Evolutionary conservation across 2,797 vertebrate species (phyloP).

Genomic region (Amazonetta brasiliensis): DNA sequence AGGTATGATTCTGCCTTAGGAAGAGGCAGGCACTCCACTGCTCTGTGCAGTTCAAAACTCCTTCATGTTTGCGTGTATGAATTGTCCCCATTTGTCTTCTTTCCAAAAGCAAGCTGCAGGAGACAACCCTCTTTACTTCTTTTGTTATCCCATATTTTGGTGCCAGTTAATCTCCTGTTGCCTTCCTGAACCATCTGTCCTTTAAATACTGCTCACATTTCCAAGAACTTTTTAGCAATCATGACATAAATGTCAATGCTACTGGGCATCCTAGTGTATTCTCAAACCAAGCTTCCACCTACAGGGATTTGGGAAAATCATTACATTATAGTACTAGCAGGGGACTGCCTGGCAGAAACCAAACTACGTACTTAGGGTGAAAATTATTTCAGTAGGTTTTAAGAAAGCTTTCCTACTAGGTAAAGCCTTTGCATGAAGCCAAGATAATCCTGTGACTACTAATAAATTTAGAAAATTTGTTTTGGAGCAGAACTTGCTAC

Average conservation of each 20-base stretch:
- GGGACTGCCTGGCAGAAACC: background rate
- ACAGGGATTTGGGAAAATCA: background rate
- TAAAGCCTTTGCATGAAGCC: background rate
- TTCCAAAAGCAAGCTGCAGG: background rate
- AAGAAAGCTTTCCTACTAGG: background rate
- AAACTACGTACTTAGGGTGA: background rate
- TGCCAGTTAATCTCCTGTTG: background rate
- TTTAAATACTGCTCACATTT: background rate
- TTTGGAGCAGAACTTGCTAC: background rate
- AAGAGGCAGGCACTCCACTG: background rate
- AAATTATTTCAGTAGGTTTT: background rate
- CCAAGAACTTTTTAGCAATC: background rate
- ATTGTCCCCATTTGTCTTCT: background rate
- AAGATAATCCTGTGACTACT: background rate
- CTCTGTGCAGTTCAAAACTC: background rate
- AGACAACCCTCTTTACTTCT: background rate
- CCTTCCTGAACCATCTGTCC: background rate
- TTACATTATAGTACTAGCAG: background rate
- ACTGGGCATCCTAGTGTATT: background rate
- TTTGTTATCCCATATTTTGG: background rate
- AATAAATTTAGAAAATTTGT: background rate
- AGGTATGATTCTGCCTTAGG: background rate
- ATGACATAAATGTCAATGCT: background rate
- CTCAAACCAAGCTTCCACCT: background rate
- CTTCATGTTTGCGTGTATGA: background rate